Conservation (phyloP, 2,797 vertebrate species). For the Aratinga solstitialis region DNA sequence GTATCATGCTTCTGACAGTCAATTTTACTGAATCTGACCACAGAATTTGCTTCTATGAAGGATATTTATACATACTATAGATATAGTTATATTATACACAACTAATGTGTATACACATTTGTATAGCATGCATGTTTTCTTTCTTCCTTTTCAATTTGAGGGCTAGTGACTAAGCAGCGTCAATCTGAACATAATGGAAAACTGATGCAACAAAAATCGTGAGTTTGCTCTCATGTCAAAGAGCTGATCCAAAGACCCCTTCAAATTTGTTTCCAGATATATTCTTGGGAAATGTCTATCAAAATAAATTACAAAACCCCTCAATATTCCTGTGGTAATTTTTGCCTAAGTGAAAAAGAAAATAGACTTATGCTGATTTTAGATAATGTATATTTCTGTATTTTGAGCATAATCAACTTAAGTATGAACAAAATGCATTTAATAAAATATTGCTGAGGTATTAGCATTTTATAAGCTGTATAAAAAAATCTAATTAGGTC, state of each 20-base stretch:
- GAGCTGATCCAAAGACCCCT: background rate
- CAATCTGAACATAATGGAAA: background rate
- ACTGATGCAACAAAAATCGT: background rate
- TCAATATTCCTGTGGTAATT: background rate
- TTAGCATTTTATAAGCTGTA: background rate
- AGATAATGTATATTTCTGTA: background rate
- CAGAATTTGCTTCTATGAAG: background rate
- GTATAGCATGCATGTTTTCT: background rate
- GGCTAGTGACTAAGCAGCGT: background rate
- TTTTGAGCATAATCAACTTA: background rate
- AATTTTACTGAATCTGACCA: background rate
- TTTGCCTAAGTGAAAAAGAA: background rate
- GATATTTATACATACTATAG: background rate
- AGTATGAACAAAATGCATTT: background rate
- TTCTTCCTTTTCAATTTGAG: background rate
- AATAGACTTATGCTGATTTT: background rate
- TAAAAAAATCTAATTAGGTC: background rate
- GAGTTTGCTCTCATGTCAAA: background rate
- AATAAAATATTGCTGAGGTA: background rate
- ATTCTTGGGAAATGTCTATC: background rate
- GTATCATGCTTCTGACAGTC: background rate
- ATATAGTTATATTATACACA: background rate
- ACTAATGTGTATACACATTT: background rate
- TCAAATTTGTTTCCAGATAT: background rate
- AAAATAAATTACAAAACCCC: background rate